These are phyloP conservation scores for Cerceris ruficornis DNA, from an alignment of 2,888 invertebrate species.

Conservation along the genomic window DNA sequence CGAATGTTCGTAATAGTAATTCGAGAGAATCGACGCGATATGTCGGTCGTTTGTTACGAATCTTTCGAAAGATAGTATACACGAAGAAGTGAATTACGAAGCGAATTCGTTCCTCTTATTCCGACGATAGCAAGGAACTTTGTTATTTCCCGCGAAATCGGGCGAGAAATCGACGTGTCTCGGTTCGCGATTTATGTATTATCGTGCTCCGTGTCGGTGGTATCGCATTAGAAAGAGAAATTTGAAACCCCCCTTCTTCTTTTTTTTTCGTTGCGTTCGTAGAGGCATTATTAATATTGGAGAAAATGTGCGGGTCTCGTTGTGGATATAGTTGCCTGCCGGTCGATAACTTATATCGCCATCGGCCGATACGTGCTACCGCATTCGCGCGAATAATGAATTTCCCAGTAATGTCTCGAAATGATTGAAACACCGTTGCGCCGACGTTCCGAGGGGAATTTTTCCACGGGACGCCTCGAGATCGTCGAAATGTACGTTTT, in stretches of 20 bases:
- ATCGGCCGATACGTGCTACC: constrained; percentile 61
- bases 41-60: too few relatives aligned
- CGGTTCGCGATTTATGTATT: too few relatives aligned
- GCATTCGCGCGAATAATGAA: constrained; percentile 62
- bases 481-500: not conserved
- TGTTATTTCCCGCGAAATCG: too few relatives aligned
- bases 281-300: constrained; percentile 11
- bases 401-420: constrained; percentile 17
- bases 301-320: constrained; percentile 17
- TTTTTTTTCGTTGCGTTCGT: not conserved
- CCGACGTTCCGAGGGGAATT: constrained; percentile 7
- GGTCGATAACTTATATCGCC: constrained; percentile 59
- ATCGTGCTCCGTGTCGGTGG: too few relatives aligned
- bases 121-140: too few relatives aligned
- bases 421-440: constrained; percentile 16
- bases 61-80: too few relatives aligned
- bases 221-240: constrained; percentile 20
- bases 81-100: too few relatives aligned
- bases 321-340: constrained; percentile 1
- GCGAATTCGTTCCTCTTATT: too few relatives aligned
- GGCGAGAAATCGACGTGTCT: too few relatives aligned
- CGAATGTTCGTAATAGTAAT: not conserved
- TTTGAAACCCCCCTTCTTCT: not conserved
- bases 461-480: constrained; percentile 3
- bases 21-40: not conserved